Evolutionary conservation across 2,797 vertebrate species (phyloP), one percentile per base, ranked within the genome.

Genomic region (Fistularia commersonii): DNA sequence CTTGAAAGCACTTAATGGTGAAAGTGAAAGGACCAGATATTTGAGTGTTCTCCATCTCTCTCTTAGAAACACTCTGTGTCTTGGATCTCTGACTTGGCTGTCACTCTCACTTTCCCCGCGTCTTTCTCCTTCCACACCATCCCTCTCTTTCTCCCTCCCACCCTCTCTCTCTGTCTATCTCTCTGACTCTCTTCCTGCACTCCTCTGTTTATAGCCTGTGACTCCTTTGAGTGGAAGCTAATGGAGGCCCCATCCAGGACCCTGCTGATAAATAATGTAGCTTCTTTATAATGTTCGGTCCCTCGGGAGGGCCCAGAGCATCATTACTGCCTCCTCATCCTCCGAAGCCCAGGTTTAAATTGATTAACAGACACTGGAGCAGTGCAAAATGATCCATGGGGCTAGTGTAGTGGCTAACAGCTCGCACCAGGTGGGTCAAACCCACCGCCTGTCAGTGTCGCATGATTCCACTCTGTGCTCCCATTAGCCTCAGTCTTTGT

Each of bases 251-350:
- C 82, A 85, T 91, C 92, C 82, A 91, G 85, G 87, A 86, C 88
- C 93, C 93, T 94, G 94, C 93, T 98, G 95, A 98, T 99, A 96
- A 99, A 98, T 99, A 98, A 98, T 98, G 93, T 96, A 99, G 89
- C 91, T 93, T 92, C 92, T 94, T 93, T 93, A 94, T 97, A 97
- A 96, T 93, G 93, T 91, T 60, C 82, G 76, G 67, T 94, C 95
- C 87, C 93, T 6, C 33, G 96, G 89, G 95, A 93, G 72, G 62
- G 84, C 89, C 88, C 90, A 93, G 94, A 97, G 95, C 95, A 95
- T 95, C 94, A 95, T 98, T 98, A 98, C 94, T 95, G 94, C 89
- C 92, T 97, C 91, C 92, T 93, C 92, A 92, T 94, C 92, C 93
- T 93, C 89, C 93, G 89, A 80, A 89, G 93, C 79, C 87, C 89